Evolutionary conservation across 2,888 invertebrate genomes (phyloP).

Genomic region (Acanthacorydalis orientalis): DNA sequence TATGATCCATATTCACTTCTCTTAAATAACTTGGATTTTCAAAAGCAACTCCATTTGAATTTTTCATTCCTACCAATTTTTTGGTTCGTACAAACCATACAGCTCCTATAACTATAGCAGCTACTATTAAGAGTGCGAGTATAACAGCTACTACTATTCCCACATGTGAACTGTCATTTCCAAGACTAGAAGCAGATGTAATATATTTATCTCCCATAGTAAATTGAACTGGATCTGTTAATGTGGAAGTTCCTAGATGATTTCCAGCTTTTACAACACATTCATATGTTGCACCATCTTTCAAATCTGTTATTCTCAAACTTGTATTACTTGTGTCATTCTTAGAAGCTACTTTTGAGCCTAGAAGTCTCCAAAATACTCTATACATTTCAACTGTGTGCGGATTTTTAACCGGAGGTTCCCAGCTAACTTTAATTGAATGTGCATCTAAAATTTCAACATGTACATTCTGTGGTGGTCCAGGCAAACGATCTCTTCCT

Average conservation of each 20-base stretch:
- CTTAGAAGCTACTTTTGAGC: constrained; percentile 39
- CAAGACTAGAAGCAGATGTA: constrained; percentile 46
- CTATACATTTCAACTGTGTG: constrained; percentile 68
- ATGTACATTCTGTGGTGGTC: constrained; percentile 54
- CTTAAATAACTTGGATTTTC: constrained; percentile 72
- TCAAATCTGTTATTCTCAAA: constrained; percentile 50
- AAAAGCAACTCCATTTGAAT: constrained; percentile 62
- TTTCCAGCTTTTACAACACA: constrained; percentile 72
- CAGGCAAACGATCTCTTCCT: constrained; percentile 58
- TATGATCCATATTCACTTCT: constrained; percentile 57
- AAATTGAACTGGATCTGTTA: constrained; percentile 57
- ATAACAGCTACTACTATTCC: constrained; percentile 48
- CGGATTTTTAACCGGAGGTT: constrained; percentile 66
- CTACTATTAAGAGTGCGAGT: constrained; percentile 41
- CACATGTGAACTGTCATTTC: constrained; percentile 31
- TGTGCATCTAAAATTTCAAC: constrained; percentile 37
- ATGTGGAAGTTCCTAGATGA: constrained; percentile 56
- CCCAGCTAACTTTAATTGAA: constrained; percentile 50
- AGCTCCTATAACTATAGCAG: constrained; percentile 40
- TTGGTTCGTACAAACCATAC: constrained; percentile 44
- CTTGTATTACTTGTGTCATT: constrained; percentile 56
- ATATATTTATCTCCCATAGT: constrained; percentile 57
- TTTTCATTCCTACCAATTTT: constrained; percentile 44
- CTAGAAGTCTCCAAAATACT: constrained; percentile 58
- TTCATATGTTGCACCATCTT: constrained; percentile 59